Percentiles rank a stretch among this genome's conserved stretches.
Evolutionary conservation across 2,888 invertebrate species (phyloP).

Genomic region (Melinaea menophilus): DNA sequence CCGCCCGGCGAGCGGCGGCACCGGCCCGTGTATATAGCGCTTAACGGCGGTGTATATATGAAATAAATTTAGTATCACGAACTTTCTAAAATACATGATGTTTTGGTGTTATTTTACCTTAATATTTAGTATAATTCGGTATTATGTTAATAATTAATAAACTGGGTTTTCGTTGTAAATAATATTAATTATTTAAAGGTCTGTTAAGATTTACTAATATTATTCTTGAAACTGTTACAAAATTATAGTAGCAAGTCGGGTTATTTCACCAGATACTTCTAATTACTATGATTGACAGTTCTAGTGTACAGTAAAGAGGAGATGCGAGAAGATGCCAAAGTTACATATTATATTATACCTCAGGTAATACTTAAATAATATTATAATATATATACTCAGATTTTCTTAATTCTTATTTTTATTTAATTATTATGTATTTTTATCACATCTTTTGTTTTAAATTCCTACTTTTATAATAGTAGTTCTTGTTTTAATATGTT

Average conservation of each 20-base stretch:
- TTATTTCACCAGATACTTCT: conserved; percentile 21
- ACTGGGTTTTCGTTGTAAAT: not conserved
- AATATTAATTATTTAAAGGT: not conserved
- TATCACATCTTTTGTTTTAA: too few species aligned
- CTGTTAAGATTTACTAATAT: not conserved
- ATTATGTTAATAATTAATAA: too few species aligned
- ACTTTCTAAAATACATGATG: not conserved
- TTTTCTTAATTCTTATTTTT: too few species aligned
- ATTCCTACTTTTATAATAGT: too few species aligned
- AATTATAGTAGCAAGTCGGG: conserved; percentile 20
- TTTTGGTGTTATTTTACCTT: not conserved
- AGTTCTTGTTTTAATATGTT: too few species aligned
- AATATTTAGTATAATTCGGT: not conserved
- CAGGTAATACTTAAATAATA: too few species aligned
- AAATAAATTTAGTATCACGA: not conserved
- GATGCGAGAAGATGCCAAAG: conserved; percentile 3
- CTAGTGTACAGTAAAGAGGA: conserved; percentile 14
- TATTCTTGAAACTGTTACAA: conserved; percentile 12
- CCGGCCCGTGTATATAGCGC: conserved; percentile 30
- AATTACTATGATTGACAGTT: conserved; percentile 28
- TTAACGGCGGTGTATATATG: not conserved
- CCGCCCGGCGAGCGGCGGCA: conserved; percentile 55
- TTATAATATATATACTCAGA: too few species aligned
- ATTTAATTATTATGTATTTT: too few species aligned
- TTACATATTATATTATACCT: not conserved